phyloP scores from a whole-genome alignment of 2,888 invertebrate species.

The Agrotis exclamationis region DNA sequence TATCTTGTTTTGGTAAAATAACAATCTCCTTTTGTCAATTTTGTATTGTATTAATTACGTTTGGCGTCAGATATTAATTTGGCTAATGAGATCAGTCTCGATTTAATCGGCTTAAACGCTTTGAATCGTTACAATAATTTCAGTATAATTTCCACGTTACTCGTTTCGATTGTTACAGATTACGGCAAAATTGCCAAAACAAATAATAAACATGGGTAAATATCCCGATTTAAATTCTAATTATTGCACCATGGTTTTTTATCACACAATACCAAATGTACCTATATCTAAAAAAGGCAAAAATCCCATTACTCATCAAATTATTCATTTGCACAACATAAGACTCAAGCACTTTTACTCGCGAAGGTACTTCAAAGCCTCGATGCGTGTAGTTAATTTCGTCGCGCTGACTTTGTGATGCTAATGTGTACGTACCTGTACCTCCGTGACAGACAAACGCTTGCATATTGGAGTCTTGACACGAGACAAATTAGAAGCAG shows the following conservation, averaged over 20 bases:
- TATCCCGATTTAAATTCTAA: too few species aligned
- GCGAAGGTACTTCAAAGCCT: conserved; percentile 54
- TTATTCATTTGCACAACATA: conserved; percentile 40
- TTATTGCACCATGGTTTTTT: too few species aligned
- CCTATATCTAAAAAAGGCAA: too few species aligned
- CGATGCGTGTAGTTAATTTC: conserved; percentile 77
- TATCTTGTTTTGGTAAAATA: conserved; percentile 21
- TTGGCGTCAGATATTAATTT: conserved; percentile 38
- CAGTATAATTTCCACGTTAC: conserved; percentile 12
- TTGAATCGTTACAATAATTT: conserved; percentile 34
- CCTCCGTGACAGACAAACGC: conserved; percentile 47
- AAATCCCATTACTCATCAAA: conserved; percentile 5
- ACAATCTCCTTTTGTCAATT: conserved; percentile 29
- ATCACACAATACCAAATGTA: too few species aligned
- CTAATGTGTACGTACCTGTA: conserved; percentile 71
- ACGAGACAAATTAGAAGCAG: conserved; percentile 64
- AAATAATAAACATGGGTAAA: too few species aligned
- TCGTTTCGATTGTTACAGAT: conserved; percentile 15
- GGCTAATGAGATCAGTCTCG: conserved; percentile 29
- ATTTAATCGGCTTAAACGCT: conserved; percentile 46
- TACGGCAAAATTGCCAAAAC: background rate
- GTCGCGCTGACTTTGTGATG: conserved; percentile 81
- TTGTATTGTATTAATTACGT: conserved; percentile 33
- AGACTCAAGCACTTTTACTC: conserved; percentile 45
- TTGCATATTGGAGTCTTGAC: conserved; percentile 71